These are phyloP conservation scores for Caradrina kadenii DNA, from an alignment of 2,888 invertebrate species.

Conservation along the genomic window DNA sequence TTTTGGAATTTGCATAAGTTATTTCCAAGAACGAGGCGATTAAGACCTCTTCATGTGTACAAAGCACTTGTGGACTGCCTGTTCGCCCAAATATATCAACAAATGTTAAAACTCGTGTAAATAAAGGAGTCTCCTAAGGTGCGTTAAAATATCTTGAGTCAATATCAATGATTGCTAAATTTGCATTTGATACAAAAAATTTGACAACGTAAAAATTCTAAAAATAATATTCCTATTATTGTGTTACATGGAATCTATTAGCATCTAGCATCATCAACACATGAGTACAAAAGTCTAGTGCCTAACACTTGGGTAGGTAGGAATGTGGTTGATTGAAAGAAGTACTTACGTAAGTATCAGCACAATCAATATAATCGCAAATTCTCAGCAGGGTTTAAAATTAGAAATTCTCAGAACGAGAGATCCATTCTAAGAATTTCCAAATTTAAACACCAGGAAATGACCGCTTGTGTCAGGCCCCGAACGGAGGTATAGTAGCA, in stretches of 20 bases:
- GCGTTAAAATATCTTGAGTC: slow-evolving; percentile 16
- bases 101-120: slow-evolving; percentile 16
- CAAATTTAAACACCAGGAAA: no score
- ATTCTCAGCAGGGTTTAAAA: not conserved
- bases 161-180: not conserved
- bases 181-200: not conserved
- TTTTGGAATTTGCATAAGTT: slow-evolving; percentile 11
- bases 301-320: no score
- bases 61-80: slow-evolving; percentile 22
- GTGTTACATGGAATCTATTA: not conserved
- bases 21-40: slow-evolving; percentile 38
- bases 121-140: slow-evolving; percentile 40
- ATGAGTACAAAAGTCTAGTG: no score
- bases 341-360: not conserved
- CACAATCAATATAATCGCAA: not conserved
- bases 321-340: not conserved
- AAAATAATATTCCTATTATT: not conserved
- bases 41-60: slow-evolving; percentile 26
- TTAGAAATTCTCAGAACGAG: no score
- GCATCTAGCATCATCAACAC: not conserved
- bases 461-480: no score
- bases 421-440: no score
- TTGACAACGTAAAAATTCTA: not conserved
- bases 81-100: slow-evolving; percentile 1
- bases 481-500: no score